Evolutionary conservation across 2,113 vertebrate species (phyloP).

Genomic region (Cyanocitta stelleri): DNA sequence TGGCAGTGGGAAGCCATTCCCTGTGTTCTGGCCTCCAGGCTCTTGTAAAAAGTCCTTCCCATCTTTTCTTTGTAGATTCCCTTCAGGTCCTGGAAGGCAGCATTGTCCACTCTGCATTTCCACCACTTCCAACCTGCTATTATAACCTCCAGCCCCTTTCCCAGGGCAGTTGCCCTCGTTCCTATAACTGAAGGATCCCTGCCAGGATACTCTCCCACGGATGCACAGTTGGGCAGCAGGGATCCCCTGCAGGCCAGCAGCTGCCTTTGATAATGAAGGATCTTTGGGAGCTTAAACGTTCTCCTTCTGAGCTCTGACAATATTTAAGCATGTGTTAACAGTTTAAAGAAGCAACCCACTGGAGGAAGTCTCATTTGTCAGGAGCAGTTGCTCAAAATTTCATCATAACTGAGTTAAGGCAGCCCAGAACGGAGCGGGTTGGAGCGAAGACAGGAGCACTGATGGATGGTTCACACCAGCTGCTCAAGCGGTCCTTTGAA

Average conservation of each 20-base stretch:
- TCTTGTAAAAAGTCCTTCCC: not conserved
- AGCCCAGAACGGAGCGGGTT: not conserved
- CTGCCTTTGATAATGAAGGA: constrained; percentile 19
- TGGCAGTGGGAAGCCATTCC: rapidly evolving
- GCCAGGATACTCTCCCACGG: not conserved
- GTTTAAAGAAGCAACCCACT: constrained; percentile 47
- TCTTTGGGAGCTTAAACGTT: not conserved
- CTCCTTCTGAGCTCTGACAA: constrained; percentile 10
- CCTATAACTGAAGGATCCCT: not conserved
- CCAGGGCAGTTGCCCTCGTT: not conserved
- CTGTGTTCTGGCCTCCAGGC: not conserved
- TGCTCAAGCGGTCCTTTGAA: not conserved
- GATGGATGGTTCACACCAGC: constrained; percentile 19
- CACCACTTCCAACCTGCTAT: not conserved
- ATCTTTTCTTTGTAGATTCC: not conserved
- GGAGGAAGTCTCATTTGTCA: constrained; percentile 53
- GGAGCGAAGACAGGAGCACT: constrained; percentile 31
- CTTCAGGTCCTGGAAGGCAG: not conserved
- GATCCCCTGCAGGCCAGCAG: not conserved
- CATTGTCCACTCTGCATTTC: not conserved
- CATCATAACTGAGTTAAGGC: constrained; percentile 24
- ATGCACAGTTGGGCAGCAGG: not conserved
- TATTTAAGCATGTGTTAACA: constrained; percentile 49
- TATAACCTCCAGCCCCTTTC: not conserved
- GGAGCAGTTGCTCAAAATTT: constrained; percentile 44